Percentiles rank a stretch among this genome's conserved stretches.
phyloP scores from a whole-genome alignment of 1,140 invertebrate species.

The Lepidurus apus region DNA sequence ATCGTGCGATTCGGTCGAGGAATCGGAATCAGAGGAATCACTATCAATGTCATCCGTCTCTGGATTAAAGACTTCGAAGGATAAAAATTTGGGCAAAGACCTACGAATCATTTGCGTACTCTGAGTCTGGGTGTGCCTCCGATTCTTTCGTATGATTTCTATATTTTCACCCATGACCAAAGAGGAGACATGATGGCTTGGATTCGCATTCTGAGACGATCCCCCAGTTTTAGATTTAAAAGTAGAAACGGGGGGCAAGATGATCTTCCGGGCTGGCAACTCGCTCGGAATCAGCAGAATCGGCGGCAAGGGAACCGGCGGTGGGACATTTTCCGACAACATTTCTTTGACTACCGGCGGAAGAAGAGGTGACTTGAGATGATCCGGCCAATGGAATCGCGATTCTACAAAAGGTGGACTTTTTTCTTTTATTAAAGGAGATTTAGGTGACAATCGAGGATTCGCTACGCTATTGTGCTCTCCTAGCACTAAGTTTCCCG shows the following conservation, averaged over 20 bases:
- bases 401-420: slow-evolving; percentile 29
- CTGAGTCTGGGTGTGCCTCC: not conserved
- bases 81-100: slow-evolving; percentile 61
- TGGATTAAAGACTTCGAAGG: slow-evolving; percentile 79
- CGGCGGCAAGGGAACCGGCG: slow-evolving; percentile 5
- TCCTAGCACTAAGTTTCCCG: slow-evolving; percentile 36
- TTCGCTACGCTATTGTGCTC: slow-evolving; percentile 26
- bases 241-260: slow-evolving; percentile 11
- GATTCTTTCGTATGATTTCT: slow-evolving; percentile 39
- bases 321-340: not conserved
- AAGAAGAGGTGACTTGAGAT: not conserved
- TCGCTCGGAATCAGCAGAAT: slow-evolving; percentile 23
- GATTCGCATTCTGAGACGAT: slow-evolving; percentile 11
- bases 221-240: slow-evolving; percentile 23
- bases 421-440: slow-evolving; percentile 23
- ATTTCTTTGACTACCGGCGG: not conserved
- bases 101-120: slow-evolving; percentile 23
- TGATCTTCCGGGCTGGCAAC: not conserved
- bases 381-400: slow-evolving; percentile 2
- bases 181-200: slow-evolving; percentile 38
- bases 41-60: slow-evolving; percentile 85
- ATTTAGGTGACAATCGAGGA: slow-evolving; percentile 25
- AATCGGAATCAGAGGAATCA: slow-evolving; percentile 67
- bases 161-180: slow-evolving; percentile 40
- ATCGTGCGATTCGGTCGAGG: slow-evolving; percentile 63